phyloP scores from a whole-genome alignment of 2,113 vertebrate species.

The Gymnocephalus cernua region DNA sequence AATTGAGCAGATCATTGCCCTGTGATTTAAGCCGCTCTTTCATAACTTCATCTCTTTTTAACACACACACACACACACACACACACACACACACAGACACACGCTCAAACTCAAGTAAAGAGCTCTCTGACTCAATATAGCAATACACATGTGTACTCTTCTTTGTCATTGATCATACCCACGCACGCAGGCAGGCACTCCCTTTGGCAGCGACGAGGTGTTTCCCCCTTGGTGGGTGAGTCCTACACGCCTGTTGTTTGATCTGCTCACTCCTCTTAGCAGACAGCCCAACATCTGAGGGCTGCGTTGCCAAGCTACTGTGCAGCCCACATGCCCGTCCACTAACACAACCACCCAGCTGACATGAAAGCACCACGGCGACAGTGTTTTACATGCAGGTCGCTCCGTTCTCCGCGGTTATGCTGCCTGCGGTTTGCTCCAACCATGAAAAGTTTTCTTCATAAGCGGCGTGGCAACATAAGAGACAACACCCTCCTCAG shows the following conservation, averaged over 20 bases:
- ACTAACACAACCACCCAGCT: slow-evolving; percentile 19
- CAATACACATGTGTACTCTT: background rate
- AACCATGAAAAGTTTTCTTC: slow-evolving; percentile 21
- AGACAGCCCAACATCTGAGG: slow-evolving; percentile 39
- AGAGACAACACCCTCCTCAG: slow-evolving; percentile 19
- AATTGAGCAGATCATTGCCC: slow-evolving; percentile 37
- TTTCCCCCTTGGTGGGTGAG: slow-evolving; percentile 14
- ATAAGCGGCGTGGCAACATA: slow-evolving; percentile 10
- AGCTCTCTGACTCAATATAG: slow-evolving; percentile 7
- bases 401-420: slow-evolving; percentile 12
- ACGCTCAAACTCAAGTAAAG: background rate
- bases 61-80: too few species aligned
- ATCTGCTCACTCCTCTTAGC: slow-evolving; percentile 33
- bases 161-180: slow-evolving; percentile 25
- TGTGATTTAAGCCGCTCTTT: slow-evolving; percentile 41
- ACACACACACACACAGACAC: too few species aligned
- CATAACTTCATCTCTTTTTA: slow-evolving; percentile 3
- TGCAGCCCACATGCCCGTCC: slow-evolving; percentile 44
- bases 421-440: slow-evolving; percentile 5
- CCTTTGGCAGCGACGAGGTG: slow-evolving; percentile 37
- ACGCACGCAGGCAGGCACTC: background rate
- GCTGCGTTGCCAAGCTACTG: slow-evolving; percentile 15
- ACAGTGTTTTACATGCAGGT: slow-evolving; percentile 13
- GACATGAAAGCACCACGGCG: slow-evolving; percentile 31
- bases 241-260: slow-evolving; percentile 37